Evolutionary conservation across 2,888 invertebrate species (phyloP).

Genomic region (Diarsia rubi): DNA sequence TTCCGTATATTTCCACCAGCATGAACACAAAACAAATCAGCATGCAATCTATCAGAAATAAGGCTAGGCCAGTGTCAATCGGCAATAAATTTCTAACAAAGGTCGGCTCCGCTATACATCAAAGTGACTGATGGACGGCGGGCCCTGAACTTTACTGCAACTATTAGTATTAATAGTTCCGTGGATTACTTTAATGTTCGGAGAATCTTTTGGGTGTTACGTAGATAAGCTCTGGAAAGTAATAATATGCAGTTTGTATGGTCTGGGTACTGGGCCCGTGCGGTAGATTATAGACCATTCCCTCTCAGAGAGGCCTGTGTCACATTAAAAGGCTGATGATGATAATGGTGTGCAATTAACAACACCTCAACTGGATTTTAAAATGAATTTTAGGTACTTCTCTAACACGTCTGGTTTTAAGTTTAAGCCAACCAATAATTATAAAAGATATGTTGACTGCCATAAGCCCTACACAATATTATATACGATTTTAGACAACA

Average conservation of each 20-base stretch:
- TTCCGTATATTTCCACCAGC: neutral
- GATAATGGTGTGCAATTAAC: too few relatives aligned
- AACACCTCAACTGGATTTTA: too few relatives aligned
- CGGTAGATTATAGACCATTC: too few relatives aligned
- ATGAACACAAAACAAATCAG: constrained; percentile 7
- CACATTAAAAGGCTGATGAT: too few relatives aligned
- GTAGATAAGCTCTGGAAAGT: neutral
- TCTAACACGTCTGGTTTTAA: too few relatives aligned
- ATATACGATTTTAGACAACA: too few relatives aligned
- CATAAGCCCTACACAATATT: too few relatives aligned
- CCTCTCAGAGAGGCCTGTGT: too few relatives aligned
- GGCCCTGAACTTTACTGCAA: constrained; percentile 36
- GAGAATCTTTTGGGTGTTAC: neutral
- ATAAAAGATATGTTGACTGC: too few relatives aligned
- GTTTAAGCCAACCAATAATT: too few relatives aligned
- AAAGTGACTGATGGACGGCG: constrained; percentile 46
- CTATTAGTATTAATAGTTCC: constrained; percentile 19
- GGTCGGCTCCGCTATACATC: constrained; percentile 46
- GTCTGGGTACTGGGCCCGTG: too few relatives aligned
- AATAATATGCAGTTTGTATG: neutral
- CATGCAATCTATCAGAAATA: constrained; percentile 31
- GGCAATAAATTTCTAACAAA: constrained; percentile 47
- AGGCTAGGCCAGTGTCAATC: constrained; percentile 52
- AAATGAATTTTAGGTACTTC: too few relatives aligned
- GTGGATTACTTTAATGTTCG: neutral